Percentiles rank a stretch among this genome's conserved stretches.
phyloP scores from a whole-genome alignment of 1,140 invertebrate species.

The Chrysoperla carnea region DNA sequence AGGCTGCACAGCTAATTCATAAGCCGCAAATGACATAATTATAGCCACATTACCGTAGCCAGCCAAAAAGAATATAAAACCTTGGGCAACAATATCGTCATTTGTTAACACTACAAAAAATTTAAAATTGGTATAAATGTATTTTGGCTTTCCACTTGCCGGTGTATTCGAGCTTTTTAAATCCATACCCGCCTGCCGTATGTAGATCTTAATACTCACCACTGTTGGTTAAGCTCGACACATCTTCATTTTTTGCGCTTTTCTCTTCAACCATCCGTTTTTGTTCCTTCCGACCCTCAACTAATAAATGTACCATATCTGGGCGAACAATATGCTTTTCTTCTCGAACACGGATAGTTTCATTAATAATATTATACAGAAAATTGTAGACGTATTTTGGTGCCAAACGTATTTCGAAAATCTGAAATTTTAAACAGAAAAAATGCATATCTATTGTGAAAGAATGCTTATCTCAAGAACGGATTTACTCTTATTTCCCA shows the following conservation, averaged over 20 bases:
- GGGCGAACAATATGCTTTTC: conserved; percentile 17
- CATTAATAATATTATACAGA: conserved; percentile 8
- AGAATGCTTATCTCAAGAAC: too few species aligned
- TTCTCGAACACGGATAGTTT: conserved; percentile 14
- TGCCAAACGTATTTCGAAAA: neutral
- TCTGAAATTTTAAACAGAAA: too few species aligned
- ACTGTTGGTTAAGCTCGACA: neutral
- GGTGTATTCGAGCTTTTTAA: too few species aligned
- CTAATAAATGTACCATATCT: conserved; percentile 22
- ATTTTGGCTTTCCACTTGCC: too few species aligned
- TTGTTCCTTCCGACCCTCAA: conserved; percentile 17
- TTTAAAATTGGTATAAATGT: too few species aligned
- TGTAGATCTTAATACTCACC: too few species aligned
- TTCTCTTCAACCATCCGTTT: conserved; percentile 24
- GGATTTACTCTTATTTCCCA: too few species aligned
- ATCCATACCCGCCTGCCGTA: too few species aligned
- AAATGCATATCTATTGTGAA: too few species aligned
- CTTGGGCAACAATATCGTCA: conserved; percentile 27
- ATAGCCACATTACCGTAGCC: conserved; percentile 29
- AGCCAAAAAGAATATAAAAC: conserved; percentile 31
- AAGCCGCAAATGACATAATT: conserved; percentile 17
- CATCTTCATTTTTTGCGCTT: conserved; percentile 5
- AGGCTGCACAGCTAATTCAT: conserved; percentile 31
- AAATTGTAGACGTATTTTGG: neutral
- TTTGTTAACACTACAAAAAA: conserved; percentile 19